Evolutionary conservation across 2,888 invertebrate species (phyloP), one percentile per base, ranked within the genome.

Genomic region (Portevinia maculata): DNA sequence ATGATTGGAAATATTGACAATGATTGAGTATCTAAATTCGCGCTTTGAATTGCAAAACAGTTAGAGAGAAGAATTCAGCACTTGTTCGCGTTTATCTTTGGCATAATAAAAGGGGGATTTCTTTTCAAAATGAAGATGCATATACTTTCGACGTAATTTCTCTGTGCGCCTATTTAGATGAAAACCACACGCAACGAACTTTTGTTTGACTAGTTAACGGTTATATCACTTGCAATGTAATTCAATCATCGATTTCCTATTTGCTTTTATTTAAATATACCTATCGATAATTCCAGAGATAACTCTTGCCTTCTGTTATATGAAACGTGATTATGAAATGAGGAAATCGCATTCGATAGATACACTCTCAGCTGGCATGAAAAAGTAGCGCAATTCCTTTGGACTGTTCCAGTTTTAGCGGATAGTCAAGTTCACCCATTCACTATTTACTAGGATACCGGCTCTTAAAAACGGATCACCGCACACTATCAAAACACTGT

Each of bases 361-460:
- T 46, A 44, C 9, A 28, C 15, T 11, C 41, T 39, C 48, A 55
- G 67, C 30, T 67, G 55, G 32, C 44, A 17, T 9, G 3, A 17
- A 57, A 52, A 67, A 60, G 75, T 67, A 60, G 59, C 32, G 52
- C 52, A 57, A 37, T 32, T 74, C 34, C 28, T 13, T 39, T 44
- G 37, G 57, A 67, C 48, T 79, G 70, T 70, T 65, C 75, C 64
- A 81, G 55, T 65, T 79, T 59, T 57, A 9, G 28, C 11, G 46
- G 13, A 9, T 39, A 75, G 48, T 75, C 75, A 75, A 74, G 67
- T 79, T 79, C 81, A 70, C 21, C 64, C 53, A 81, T 74, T 64
- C 75, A 57, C 57, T 74, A 81, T 69, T 70, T 64, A 37, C 50
- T 74, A 75, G 75, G 81, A 76, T 83, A 78, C 83, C 83, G 76